Evolutionary conservation across 2,888 invertebrate genomes (phyloP).

Genomic region (Ernsta delagoae): DNA sequence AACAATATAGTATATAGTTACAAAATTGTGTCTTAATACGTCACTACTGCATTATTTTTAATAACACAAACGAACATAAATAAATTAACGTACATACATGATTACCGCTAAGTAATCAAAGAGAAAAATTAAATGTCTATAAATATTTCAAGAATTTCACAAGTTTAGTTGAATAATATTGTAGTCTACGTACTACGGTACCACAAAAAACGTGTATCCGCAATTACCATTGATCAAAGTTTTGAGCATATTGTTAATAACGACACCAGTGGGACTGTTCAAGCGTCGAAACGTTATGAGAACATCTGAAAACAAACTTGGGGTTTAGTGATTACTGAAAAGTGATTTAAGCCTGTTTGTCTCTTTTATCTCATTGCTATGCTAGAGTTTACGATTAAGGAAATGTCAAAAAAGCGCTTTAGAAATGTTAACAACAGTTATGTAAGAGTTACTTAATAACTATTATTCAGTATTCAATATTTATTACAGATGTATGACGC

Average conservation of each 20-base stretch:
- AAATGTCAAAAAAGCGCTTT: no score
- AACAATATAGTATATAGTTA: no score
- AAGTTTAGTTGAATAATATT: neutral
- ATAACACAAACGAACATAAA: neutral
- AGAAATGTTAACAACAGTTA: no score
- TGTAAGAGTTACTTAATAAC: no score
- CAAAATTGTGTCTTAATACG: no score
- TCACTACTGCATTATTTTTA: neutral
- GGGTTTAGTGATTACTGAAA: neutral
- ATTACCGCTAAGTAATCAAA: neutral
- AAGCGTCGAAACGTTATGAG: conserved; percentile 62
- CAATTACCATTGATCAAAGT: conserved; percentile 71
- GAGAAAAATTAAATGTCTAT: neutral
- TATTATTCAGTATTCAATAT: no score
- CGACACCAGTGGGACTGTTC: conserved; percentile 65
- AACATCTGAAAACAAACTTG: conserved; percentile 75
- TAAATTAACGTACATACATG: neutral
- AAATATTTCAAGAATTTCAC: neutral
- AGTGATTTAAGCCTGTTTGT: no score
- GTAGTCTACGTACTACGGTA: neutral
- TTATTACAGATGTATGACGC: no score
- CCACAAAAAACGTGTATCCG: conserved; percentile 49
- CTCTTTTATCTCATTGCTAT: no score
- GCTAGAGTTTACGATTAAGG: no score
- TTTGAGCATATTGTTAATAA: conserved; percentile 64